Evolutionary conservation across 2,888 invertebrate species (phyloP).

Genomic region (Megastigmus dorsalis): DNA sequence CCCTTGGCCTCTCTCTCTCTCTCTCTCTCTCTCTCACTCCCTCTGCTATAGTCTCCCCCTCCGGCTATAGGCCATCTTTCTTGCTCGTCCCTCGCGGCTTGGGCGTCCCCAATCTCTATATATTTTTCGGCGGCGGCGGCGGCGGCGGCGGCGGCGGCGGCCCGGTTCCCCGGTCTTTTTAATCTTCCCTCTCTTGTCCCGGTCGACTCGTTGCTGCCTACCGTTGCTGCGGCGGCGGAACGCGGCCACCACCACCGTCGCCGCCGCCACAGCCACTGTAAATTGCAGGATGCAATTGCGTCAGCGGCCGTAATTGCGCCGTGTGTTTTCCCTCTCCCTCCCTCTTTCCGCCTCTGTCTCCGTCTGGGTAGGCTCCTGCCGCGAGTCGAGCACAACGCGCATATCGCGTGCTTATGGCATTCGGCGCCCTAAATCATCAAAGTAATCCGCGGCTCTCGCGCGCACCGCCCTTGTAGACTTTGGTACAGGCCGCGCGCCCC

Average conservation of each 20-base stretch:
- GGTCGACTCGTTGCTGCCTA: too few relatives aligned
- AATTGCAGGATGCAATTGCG: constrained; percentile 49
- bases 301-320: constrained; percentile 52
- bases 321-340: constrained; percentile 37
- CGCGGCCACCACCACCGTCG: neutral
- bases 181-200: constrained; percentile 9
- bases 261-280: neutral
- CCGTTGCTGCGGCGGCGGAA: too few relatives aligned
- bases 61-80: too few relatives aligned
- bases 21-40: neutral
- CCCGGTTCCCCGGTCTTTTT: constrained; percentile 27
- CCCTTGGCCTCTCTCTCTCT: neutral
- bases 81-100: neutral
- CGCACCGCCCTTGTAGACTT: neutral
- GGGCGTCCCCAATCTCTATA: constrained; percentile 15
- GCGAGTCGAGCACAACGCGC: neutral
- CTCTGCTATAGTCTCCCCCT: too few relatives aligned
- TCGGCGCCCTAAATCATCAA: constrained; percentile 48
- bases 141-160: too few relatives aligned
- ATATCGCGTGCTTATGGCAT: constrained; percentile 23
- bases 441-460: constrained; percentile 30
- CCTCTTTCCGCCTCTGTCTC: too few relatives aligned
- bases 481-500: too few relatives aligned
- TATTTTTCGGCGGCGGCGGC: too few relatives aligned
- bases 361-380: too few relatives aligned